Evolutionary conservation across 2,888 invertebrate genomes (phyloP).

Genomic region (Euclidia mi): DNA sequence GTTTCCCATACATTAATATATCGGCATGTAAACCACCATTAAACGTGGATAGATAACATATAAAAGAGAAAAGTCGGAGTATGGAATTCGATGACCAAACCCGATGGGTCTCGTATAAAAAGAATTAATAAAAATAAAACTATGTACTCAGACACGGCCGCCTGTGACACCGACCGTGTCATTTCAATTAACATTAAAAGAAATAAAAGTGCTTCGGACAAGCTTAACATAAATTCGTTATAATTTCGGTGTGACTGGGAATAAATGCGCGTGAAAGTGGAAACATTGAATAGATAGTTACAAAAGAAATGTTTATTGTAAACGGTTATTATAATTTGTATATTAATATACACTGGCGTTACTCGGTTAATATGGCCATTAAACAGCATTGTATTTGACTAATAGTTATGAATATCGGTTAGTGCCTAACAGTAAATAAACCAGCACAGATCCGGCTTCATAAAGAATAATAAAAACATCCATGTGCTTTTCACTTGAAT

Average conservation of each 20-base stretch:
- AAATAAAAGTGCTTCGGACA: constrained; percentile 74
- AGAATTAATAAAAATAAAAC: constrained; percentile 79
- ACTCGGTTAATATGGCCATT: constrained; percentile 1
- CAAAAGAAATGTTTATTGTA: constrained; percentile 18
- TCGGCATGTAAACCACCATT: constrained; percentile 68
- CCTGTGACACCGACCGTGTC: constrained; percentile 77
- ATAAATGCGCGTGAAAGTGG: constrained; percentile 65
- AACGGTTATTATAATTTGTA: constrained; percentile 11
- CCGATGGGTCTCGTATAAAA: constrained; percentile 75
- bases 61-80: constrained; percentile 80
- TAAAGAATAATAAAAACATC: no score
- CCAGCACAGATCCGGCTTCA: no score
- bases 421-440: no score
- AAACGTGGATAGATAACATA: constrained; percentile 69
- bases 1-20: not conserved
- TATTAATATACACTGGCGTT: constrained; percentile 2
- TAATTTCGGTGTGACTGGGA: constrained; percentile 64
- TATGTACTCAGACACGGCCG: constrained; percentile 60
- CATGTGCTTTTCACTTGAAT: no score
- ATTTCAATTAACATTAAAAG: constrained; percentile 86
- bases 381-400: not conserved
- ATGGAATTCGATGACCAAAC: constrained; percentile 79
- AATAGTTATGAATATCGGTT: not conserved
- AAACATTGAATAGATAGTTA: constrained; percentile 37
- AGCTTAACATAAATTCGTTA: constrained; percentile 71